These are phyloP conservation scores for Epinephelus lanceolatus DNA, from an alignment of 2,113 vertebrate genomes.

Conservation along the genomic window DNA sequence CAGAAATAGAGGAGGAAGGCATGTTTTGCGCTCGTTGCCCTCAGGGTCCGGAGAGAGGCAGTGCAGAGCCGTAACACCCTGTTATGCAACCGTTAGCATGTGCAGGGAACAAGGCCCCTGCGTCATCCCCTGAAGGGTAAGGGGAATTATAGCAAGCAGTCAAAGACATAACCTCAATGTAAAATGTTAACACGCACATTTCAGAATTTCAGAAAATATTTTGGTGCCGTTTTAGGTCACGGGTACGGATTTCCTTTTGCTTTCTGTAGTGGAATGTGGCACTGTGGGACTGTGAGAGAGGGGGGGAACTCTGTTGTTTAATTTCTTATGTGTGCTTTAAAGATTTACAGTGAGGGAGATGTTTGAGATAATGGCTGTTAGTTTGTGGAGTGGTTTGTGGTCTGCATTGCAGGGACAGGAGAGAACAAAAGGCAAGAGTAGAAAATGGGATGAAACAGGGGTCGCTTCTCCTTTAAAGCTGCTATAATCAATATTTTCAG, in stretches of 20 bases:
- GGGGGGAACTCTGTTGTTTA: constrained; percentile 7
- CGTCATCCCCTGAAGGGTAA: not conserved
- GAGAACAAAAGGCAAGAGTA: not conserved
- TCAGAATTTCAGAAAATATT: constrained; percentile 1
- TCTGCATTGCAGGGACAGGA: constrained; percentile 9
- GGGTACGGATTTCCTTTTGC: not conserved
- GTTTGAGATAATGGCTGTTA: constrained; percentile 15
- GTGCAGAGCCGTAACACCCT: not conserved
- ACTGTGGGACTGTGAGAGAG: not conserved
- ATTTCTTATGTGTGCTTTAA: constrained; percentile 20
- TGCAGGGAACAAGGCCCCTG: constrained; percentile 26
- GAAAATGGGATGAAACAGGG: not conserved
- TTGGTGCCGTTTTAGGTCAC: not conserved
- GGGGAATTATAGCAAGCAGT: constrained; percentile 2
- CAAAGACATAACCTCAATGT: constrained; percentile 8
- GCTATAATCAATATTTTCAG: too few relatives aligned
- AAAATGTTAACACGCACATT: not conserved
- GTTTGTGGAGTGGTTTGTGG: not conserved
- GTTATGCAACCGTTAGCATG: constrained; percentile 48
- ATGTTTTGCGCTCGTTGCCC: constrained; percentile 12
- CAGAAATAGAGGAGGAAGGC: constrained; percentile 42
- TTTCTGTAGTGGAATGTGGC: not conserved
- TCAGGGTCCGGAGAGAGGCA: constrained; percentile 4
- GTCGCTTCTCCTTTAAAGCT: not conserved
- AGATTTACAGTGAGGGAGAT: constrained; percentile 15